Percentiles rank a stretch among this genome's conserved stretches.
phyloP scores from a whole-genome alignment of 2,113 vertebrate species.

The Dolichallabes microphthalmus region DNA sequence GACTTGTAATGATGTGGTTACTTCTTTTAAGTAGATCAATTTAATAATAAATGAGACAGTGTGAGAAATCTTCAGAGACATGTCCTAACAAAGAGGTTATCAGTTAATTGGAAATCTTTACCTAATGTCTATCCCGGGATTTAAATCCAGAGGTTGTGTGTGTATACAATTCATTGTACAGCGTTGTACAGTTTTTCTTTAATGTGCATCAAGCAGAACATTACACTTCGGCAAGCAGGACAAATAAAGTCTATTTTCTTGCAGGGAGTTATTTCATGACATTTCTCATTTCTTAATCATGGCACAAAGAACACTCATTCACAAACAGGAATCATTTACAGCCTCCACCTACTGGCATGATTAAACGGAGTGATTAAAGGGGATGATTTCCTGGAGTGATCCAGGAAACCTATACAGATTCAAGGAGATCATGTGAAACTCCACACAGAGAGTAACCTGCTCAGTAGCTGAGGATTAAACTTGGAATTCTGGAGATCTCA shows the following conservation, averaged over 20 bases:
- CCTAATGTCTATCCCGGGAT: neutral
- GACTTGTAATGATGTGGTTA: neutral
- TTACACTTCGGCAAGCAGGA: conserved; percentile 2
- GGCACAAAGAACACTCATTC: neutral
- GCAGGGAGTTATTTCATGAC: neutral
- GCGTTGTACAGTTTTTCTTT: neutral
- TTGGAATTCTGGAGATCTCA: neutral
- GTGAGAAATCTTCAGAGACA: neutral
- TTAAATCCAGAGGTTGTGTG: neutral
- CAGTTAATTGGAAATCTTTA: neutral
- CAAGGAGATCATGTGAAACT: neutral
- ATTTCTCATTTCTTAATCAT: neutral
- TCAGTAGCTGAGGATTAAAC: neutral
- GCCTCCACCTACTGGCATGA: neutral
- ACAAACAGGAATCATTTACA: neutral
- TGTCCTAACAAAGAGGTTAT: neutral
- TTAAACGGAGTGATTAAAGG: too few relatives aligned
- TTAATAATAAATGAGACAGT: neutral
- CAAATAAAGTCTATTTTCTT: conserved; percentile 41
- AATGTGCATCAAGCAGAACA: neutral
- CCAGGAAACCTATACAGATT: neutral
- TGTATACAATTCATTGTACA: neutral
- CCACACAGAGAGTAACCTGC: neutral
- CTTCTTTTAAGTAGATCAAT: neutral
- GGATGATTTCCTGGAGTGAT: too few relatives aligned